Percentiles rank a stretch among this genome's conserved stretches.
phyloP scores from a whole-genome alignment of 2,888 invertebrate genomes.

The Alcis repandata region DNA sequence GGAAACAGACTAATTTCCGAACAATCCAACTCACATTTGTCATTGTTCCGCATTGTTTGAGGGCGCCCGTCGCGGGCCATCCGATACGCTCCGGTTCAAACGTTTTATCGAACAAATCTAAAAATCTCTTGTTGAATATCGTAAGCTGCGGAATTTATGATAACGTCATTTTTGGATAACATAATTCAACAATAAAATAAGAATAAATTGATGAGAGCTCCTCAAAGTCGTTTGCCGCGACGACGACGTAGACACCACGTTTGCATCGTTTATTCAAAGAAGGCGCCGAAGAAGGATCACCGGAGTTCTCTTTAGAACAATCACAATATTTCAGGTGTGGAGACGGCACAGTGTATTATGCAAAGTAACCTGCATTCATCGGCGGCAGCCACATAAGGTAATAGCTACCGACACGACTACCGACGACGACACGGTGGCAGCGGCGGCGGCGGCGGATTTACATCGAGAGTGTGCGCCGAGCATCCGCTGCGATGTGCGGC shows the following conservation, averaged over 20 bases:
- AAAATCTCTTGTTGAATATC: neutral
- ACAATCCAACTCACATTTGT: conserved; percentile 45
- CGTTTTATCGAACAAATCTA: conserved; percentile 8
- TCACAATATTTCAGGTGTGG: conserved; percentile 33
- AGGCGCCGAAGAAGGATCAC: conserved; percentile 9
- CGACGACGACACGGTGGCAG: neutral
- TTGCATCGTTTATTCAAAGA: conserved; percentile 11
- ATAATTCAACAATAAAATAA: neutral
- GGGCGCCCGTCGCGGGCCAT: conserved; percentile 11
- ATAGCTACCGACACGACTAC: too few relatives aligned
- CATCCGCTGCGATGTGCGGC: too few relatives aligned
- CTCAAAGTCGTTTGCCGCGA: neutral
- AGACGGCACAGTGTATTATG: conserved; percentile 26
- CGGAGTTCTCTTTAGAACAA: conserved; percentile 11
- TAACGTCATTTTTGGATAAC: neutral
- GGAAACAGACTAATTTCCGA: conserved; percentile 40
- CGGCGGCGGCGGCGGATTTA: too few relatives aligned
- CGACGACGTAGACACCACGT: neutral
- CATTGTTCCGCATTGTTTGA: conserved; percentile 36
- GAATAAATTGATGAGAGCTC: neutral
- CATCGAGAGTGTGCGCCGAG: too few relatives aligned
- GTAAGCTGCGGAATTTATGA: neutral
- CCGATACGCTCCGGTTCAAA: conserved; percentile 17
- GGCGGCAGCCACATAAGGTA: neutral
- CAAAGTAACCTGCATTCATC: conserved; percentile 9